Evolutionary conservation across 1,140 invertebrate genomes (phyloP).

Genomic region (Akabosia matsudoensis): DNA sequence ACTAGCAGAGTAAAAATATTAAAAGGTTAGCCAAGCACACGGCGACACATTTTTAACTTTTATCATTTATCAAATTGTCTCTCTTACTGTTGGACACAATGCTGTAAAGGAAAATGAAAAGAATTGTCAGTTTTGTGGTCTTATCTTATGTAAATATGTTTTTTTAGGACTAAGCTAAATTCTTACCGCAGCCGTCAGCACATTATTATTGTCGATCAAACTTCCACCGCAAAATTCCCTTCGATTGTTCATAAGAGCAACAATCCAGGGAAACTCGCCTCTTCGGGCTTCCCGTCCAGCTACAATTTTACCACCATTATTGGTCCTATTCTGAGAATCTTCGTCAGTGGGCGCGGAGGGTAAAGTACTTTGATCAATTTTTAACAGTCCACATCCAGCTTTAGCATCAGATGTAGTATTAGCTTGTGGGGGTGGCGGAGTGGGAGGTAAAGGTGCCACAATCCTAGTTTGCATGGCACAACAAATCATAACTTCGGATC

Average conservation of each 20-base stretch:
- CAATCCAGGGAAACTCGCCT: constrained; percentile 17
- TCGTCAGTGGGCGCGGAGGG: neutral
- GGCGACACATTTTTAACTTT: neutral
- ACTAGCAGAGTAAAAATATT: constrained; percentile 27
- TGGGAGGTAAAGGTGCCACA: neutral
- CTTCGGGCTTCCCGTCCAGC: neutral
- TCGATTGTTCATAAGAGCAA: neutral
- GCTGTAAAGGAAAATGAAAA: constrained; percentile 10
- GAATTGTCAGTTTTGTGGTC: neutral
- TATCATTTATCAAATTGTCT: too few relatives aligned
- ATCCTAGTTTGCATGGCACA: neutral
- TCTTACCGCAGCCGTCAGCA: neutral
- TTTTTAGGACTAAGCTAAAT: neutral
- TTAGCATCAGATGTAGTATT: neutral
- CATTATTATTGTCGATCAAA: neutral
- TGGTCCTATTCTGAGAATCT: neutral
- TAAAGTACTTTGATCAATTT: neutral
- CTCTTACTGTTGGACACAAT: constrained; percentile 36
- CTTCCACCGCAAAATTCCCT: neutral
- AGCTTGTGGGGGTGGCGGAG: neutral
- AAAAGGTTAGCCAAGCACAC: too few relatives aligned
- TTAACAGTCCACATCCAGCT: neutral
- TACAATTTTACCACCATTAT: neutral
- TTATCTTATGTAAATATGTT: neutral
- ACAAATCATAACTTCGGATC: neutral